phyloP scores from a whole-genome alignment of 2,888 invertebrate species.

The Aricia artaxerxes region DNA sequence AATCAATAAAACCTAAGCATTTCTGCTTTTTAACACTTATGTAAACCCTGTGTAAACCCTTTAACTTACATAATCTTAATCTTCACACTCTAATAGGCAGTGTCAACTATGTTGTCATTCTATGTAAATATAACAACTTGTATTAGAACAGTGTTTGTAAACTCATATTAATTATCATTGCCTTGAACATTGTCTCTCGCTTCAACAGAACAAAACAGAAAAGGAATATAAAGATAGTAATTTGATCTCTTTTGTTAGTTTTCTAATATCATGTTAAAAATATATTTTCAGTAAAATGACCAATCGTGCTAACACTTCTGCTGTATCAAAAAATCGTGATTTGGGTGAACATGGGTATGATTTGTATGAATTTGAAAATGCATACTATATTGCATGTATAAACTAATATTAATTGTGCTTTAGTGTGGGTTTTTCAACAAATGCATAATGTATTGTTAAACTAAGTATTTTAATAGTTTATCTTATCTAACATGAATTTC shows the following conservation, averaged over 20 bases:
- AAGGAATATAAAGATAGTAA: neutral
- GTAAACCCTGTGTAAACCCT: neutral
- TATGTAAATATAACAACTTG: neutral
- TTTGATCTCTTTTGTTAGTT: neutral
- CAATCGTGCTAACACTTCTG: neutral
- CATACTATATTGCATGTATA: neutral
- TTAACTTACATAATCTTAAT: neutral
- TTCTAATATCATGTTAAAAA: neutral
- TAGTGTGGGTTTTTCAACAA: neutral
- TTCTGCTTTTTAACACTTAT: neutral
- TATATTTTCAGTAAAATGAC: conserved; percentile 20
- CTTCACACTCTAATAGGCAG: neutral
- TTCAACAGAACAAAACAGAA: neutral
- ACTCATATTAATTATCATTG: neutral
- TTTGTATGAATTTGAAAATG: neutral
- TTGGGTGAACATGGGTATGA: conserved; percentile 8
- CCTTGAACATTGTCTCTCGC: neutral
- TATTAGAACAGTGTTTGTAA: neutral
- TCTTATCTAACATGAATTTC: neutral
- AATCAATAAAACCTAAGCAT: neutral
- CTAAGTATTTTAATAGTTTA: neutral
- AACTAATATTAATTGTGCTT: neutral
- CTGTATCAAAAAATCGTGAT: conserved; percentile 15
- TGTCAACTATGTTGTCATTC: neutral
- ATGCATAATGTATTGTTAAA: too few relatives aligned